Percentiles rank a stretch among this genome's conserved stretches.
Evolutionary conservation across 2,113 vertebrate species (phyloP).

Genomic region (Odontophorus gujanensis): DNA sequence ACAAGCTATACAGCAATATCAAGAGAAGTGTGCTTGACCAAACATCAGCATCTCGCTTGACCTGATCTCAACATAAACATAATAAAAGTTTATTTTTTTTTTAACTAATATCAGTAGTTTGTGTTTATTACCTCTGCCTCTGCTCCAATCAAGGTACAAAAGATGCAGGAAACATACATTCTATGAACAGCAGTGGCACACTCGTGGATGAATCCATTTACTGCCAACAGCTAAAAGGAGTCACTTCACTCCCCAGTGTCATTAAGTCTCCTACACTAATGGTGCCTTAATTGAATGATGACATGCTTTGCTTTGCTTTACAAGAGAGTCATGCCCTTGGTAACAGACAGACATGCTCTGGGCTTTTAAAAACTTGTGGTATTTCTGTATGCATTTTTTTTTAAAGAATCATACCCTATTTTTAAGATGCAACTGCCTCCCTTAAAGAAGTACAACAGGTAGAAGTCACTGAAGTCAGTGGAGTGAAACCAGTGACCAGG

Average conservation of each 20-base stretch:
- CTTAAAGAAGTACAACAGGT: background rate
- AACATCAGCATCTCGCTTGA: background rate
- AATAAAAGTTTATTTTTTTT: background rate
- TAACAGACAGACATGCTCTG: background rate
- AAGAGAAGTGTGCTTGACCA: background rate
- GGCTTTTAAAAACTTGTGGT: background rate
- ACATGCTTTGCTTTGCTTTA: background rate
- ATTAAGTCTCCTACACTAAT: background rate
- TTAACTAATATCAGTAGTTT: background rate
- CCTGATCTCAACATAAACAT: background rate
- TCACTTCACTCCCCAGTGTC: background rate
- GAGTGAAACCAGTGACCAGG: background rate
- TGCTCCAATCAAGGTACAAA: background rate
- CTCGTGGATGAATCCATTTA: background rate
- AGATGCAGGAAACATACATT: background rate
- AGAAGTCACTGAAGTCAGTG: background rate
- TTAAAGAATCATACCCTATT: background rate
- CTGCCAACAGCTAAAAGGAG: background rate
- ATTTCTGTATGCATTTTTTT: background rate
- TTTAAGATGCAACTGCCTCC: background rate
- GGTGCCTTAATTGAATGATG: background rate
- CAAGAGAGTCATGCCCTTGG: background rate
- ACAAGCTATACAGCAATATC: background rate
- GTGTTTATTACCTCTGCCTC: background rate
- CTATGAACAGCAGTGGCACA: background rate